phyloP scores from a whole-genome alignment of 2,888 invertebrate species.

The Acanthosepion esculentum region DNA sequence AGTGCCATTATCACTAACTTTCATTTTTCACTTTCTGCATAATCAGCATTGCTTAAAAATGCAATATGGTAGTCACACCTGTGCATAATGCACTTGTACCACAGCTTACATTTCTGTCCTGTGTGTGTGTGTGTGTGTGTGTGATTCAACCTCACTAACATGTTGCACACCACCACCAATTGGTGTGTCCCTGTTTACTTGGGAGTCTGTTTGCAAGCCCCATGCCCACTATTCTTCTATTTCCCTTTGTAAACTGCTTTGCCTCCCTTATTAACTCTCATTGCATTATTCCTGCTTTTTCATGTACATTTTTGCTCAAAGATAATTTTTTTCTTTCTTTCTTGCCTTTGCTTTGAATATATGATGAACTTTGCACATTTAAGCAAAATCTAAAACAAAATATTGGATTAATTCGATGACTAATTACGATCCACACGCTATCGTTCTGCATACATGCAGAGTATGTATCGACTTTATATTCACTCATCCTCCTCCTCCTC shows the following conservation, averaged over 20 bases:
- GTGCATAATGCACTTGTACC: neutral
- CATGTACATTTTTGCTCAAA: neutral
- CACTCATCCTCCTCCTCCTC: too few relatives aligned
- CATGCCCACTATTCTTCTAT: neutral
- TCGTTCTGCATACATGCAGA: too few relatives aligned
- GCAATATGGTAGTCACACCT: conserved; percentile 1
- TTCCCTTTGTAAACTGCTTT: neutral
- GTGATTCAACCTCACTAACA: neutral
- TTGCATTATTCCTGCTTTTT: neutral
- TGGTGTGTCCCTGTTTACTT: neutral
- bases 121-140: neutral
- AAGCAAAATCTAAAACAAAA: neutral
- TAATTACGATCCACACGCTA: neutral
- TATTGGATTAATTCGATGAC: neutral
- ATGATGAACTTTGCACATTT: neutral
- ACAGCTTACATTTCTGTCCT: neutral
- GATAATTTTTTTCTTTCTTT: neutral
- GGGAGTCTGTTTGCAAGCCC: neutral
- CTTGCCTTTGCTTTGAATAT: conserved; percentile 8
- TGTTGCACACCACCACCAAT: neutral
- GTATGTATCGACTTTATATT: too few relatives aligned
- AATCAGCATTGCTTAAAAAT: neutral
- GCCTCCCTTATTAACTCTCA: neutral
- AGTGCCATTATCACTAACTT: neutral
- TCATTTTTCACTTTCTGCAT: neutral